Conservation (phyloP, 2,888 invertebrate genomes). For the Diachrysia chrysitis region DNA sequence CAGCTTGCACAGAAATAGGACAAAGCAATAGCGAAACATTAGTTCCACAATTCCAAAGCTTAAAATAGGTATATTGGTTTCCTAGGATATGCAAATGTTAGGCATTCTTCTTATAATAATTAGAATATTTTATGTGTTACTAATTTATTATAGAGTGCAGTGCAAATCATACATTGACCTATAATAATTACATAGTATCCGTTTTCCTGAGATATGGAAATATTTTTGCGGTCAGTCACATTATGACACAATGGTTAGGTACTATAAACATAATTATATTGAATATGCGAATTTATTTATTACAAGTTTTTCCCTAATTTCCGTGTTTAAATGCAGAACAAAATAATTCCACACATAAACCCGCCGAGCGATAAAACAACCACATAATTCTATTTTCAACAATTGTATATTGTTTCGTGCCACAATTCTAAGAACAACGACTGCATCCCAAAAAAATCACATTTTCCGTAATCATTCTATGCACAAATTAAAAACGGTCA, state of each 20-base stretch:
- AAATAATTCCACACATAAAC: conserved; percentile 38
- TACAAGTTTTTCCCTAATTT: conserved; percentile 19
- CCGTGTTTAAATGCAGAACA: conserved; percentile 33
- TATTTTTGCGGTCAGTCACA: background rate
- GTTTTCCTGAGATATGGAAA: conserved; percentile 1
- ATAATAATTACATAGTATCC: background rate
- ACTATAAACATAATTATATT: background rate
- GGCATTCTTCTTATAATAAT: too few relatives aligned
- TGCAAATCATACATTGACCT: background rate
- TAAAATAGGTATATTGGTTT: conserved; percentile 42
- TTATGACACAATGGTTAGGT: background rate
- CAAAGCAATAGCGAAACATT: conserved; percentile 34
- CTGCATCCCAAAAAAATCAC: conserved; percentile 52
- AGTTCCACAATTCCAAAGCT: conserved; percentile 45
- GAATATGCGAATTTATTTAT: background rate
- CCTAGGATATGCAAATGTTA: conserved; percentile 44
- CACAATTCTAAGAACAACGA: conserved; percentile 49
- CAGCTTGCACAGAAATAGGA: conserved; percentile 44
- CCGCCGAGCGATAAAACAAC: conserved; percentile 29
- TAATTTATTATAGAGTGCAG: background rate
- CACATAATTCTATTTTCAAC: conserved; percentile 42
- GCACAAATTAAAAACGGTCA: conserved; percentile 68
- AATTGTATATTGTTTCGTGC: conserved; percentile 37
- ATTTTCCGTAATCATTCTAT: conserved; percentile 54
- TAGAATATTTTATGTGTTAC: background rate